These are phyloP conservation scores for Hyaena hyaena DNA, from an alignment of 2,113 vertebrate genomes.

Conservation along the genomic window DNA sequence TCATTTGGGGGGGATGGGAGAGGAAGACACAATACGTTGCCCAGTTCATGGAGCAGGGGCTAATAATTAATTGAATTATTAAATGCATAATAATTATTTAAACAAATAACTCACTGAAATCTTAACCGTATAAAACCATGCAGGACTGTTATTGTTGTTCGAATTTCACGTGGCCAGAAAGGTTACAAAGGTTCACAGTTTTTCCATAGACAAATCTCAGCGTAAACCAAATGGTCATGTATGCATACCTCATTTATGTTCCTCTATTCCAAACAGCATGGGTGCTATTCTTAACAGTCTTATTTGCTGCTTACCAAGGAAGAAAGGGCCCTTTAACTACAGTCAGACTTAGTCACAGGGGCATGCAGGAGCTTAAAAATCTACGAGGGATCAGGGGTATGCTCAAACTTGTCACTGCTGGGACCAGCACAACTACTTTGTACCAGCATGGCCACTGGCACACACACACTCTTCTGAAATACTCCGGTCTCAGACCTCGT, in stretches of 20 bases:
- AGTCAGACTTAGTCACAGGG: neutral
- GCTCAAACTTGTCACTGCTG: too few relatives aligned
- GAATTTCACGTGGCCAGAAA: neutral
- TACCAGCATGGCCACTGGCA: fast-evolving
- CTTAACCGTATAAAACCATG: neutral
- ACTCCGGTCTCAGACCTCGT: neutral
- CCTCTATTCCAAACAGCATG: neutral
- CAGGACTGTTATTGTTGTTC: neutral
- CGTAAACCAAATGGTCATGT: neutral
- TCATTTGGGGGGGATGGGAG: neutral
- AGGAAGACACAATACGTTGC: neutral
- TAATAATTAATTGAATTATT: neutral
- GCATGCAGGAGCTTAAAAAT: neutral
- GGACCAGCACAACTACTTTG: neutral
- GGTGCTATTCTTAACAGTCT: neutral
- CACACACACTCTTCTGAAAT: too few relatives aligned
- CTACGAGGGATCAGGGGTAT: too few relatives aligned
- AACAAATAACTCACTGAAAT: neutral
- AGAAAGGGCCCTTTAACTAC: neutral
- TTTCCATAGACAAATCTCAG: neutral
- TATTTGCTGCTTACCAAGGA: neutral
- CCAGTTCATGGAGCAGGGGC: neutral
- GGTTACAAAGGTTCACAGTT: neutral
- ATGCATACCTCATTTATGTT: neutral
- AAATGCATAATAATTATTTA: neutral